These are phyloP conservation scores for Amblyopsis rosae DNA, from an alignment of 2,113 vertebrate genomes.

Conservation along the genomic window DNA sequence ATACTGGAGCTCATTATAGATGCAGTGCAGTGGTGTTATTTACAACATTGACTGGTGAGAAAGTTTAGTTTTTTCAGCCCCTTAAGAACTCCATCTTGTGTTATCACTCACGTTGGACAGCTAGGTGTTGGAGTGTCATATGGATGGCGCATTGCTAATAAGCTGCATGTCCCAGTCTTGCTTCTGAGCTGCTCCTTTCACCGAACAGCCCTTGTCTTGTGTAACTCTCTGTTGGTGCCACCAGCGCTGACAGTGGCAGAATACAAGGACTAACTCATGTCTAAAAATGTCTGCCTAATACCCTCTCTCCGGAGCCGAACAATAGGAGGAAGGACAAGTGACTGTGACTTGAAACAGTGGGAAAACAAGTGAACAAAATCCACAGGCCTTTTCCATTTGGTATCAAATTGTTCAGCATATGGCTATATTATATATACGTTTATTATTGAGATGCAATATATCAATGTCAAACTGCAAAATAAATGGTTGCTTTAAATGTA, in stretches of 20 bases:
- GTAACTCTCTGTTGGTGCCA: conserved; percentile 57
- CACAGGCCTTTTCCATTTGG: conserved; percentile 22
- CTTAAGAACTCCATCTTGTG: conserved; percentile 4
- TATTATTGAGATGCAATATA: too few relatives aligned
- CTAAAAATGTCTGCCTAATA: conserved; percentile 58
- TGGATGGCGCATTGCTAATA: conserved; percentile 44
- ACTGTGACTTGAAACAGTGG: conserved; percentile 38
- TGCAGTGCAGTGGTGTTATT: conserved; percentile 8
- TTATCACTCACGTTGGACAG: conserved; percentile 1
- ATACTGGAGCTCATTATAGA: conserved; percentile 7
- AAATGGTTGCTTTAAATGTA: too few relatives aligned
- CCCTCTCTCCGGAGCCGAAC: conserved; percentile 49
- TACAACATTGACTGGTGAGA: conserved; percentile 17
- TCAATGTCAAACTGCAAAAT: too few relatives aligned
- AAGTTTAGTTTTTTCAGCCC: conserved; percentile 13
- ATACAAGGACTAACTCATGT: conserved; percentile 59
- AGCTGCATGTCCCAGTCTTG: conserved; percentile 36
- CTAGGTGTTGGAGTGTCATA: conserved; percentile 24
- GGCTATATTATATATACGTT: neutral
- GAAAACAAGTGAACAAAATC: conserved; percentile 33
- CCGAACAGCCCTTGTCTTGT: conserved; percentile 51
- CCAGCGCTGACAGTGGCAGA: conserved; percentile 67
- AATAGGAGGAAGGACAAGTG: conserved; percentile 41
- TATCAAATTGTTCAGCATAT: conserved; percentile 10
- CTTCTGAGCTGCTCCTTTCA: conserved; percentile 45